Evolutionary conservation across 2,888 invertebrate genomes (phyloP).

Genomic region (Polydrusus pterygomalis): DNA sequence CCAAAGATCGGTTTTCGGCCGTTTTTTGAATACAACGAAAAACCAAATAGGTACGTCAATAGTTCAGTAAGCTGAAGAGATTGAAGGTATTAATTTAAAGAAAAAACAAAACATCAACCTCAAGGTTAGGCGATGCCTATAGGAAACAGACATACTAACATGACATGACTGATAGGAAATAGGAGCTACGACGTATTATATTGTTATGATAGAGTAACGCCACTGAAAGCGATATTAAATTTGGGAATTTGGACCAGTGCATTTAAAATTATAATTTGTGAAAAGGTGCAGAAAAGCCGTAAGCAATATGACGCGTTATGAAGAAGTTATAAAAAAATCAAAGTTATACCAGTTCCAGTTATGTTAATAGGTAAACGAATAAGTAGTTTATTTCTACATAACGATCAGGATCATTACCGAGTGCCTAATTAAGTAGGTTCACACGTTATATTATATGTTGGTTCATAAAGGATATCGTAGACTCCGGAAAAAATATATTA

Average conservation of each 20-base stretch:
- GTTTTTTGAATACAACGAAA: no score
- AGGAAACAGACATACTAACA: no score
- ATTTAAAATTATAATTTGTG: constrained; percentile 40
- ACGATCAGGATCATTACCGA: constrained; percentile 53
- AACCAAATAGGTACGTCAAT: no score
- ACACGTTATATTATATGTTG: constrained; percentile 60
- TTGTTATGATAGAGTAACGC: no score
- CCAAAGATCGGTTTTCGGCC: no score
- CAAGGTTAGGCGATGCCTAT: no score
- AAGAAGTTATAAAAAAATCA: constrained; percentile 50
- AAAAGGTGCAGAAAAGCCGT: constrained; percentile 40
- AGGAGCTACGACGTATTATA: no score
- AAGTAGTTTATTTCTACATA: constrained; percentile 54
- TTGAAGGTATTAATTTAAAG: no score
- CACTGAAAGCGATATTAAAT: not conserved
- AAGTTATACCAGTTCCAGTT: constrained; percentile 52
- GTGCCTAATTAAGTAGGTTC: constrained; percentile 62
- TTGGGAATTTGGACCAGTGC: constrained; percentile 33
- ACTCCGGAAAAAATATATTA: constrained; percentile 50
- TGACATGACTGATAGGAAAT: no score
- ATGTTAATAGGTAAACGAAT: constrained; percentile 53
- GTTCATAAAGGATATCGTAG: constrained; percentile 48
- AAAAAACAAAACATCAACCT: no score
- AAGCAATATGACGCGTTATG: constrained; percentile 46
- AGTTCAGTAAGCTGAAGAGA: no score